phyloP scores from a whole-genome alignment of 1,140 invertebrate genomes.

The Thrips palmi region DNA sequence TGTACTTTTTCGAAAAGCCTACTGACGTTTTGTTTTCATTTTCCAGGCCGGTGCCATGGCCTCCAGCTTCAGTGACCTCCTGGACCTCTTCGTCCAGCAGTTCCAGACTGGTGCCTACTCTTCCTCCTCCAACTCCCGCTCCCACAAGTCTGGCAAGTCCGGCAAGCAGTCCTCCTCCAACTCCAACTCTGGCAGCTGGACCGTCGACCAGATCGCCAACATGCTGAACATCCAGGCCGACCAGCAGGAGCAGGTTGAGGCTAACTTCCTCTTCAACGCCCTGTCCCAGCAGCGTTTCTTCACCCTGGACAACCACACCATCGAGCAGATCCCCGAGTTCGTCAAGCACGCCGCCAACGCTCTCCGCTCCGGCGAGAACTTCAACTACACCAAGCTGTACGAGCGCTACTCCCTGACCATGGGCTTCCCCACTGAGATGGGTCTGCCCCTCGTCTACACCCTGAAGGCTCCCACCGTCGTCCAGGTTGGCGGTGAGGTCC shows the following conservation, averaged over 20 bases:
- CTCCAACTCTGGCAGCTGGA: conserved; percentile 19
- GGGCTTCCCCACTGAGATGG: conserved; percentile 42
- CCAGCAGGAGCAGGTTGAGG: conserved; percentile 32
- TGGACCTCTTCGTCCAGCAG: conserved; percentile 22
- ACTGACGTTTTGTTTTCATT: conserved; percentile 2
- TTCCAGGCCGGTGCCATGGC: conserved; percentile 22
- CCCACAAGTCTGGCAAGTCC: too few relatives aligned
- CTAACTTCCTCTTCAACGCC: conserved; percentile 25
- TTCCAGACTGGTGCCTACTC: conserved; percentile 14
- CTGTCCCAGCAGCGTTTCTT: conserved; percentile 26
- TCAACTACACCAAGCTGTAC: conserved; percentile 33
- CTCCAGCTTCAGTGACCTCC: conserved; percentile 30
- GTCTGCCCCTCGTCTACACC: conserved; percentile 41
- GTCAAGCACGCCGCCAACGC: conserved; percentile 19
- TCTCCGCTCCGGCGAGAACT: conserved; percentile 24
- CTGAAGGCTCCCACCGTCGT: conserved; percentile 30
- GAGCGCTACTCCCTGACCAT: conserved; percentile 30
- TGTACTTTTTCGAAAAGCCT: background rate
- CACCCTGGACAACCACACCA: conserved; percentile 32
- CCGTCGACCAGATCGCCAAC: conserved; percentile 30
- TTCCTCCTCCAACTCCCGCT: too few relatives aligned
- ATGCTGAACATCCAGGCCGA: conserved; percentile 33
- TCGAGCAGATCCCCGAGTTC: conserved; percentile 24
- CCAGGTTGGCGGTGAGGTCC: conserved; percentile 25
- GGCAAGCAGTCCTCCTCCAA: conserved; percentile 16